Base-by-base conservation (phyloP, 2,888 invertebrate genomes). In the Diarsia mendica region DNA sequence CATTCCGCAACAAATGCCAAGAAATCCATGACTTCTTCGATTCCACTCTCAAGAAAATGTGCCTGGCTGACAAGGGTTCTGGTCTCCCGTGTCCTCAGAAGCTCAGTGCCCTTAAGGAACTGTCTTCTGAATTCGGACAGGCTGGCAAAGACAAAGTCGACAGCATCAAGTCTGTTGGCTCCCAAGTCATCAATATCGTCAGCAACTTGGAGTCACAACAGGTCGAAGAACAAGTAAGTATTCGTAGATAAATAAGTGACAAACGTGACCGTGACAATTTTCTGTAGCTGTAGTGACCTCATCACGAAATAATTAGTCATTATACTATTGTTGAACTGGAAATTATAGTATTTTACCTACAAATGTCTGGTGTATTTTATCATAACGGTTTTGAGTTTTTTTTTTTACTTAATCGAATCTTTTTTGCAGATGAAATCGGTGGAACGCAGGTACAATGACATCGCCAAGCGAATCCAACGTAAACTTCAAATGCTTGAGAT, bases 201-300 rank as follows among this genome's bases (percentile, higher is more conserved):
- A 98, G 98, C 92, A 98, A 98, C 92, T 95, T 99, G 83, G 99
- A 99, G 91, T 98, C 98, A 0, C 98, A 99, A 91, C 99, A 99
- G 95, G 98, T 99, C 2, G 98, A 99, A 91, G 99, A 99, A 92
- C 98, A 98, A 94, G 97, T 97, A 91, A 91, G 93, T 91, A 67
- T 69, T 55, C 49, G 67, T 71, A 73, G 72, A 82, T 83, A 71
- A 81, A 76, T 10, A 63, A 55, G 68, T 67, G 44, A 53, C 23
- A 68, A 58, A 77, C 70, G 64, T 77, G 82, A 71, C 58, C 53
- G n/a, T 66, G 70, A 70, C 58, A 70, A 72, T 72, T 69, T 20
- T 49, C 51, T 13, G 44, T 66, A 65, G 23, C 67, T 67, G 20
- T 61, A 58, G 44, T 75, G 67, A 75, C 64, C 46, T 82, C 67